Evolutionary conservation across 2,888 invertebrate species (phyloP).

Genomic region (Drosophila mercatorum): DNA sequence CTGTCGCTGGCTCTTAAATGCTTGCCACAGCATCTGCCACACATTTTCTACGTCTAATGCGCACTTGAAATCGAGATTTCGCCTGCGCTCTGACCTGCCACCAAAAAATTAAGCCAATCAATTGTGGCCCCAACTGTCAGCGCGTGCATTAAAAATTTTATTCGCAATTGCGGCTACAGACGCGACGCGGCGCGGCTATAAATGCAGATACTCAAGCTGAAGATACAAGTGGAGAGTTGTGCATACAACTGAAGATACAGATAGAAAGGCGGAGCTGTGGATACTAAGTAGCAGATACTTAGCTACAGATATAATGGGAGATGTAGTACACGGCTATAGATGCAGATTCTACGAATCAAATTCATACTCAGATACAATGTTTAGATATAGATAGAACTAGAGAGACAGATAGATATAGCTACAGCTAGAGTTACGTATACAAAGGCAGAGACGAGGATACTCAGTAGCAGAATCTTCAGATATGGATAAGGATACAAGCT

Average conservation of each 20-base stretch:
- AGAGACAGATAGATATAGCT: too few relatives aligned
- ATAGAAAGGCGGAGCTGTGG: background rate
- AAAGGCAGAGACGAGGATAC: too few relatives aligned
- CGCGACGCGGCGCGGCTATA: slow-evolving; percentile 11
- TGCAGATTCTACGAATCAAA: background rate
- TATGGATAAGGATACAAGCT: too few relatives aligned
- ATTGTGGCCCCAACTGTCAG: slow-evolving; percentile 55
- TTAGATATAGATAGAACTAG: too few relatives aligned
- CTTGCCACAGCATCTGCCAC: slow-evolving; percentile 29
- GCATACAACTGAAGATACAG: background rate
- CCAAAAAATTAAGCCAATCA: slow-evolving; percentile 61
- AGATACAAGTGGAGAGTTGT: slow-evolving; percentile 7
- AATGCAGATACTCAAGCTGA: slow-evolving; percentile 1
- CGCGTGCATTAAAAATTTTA: slow-evolving; percentile 69
- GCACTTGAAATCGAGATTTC: slow-evolving; percentile 43
- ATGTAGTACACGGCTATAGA: background rate
- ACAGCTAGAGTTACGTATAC: background rate
- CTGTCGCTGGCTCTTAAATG: background rate
- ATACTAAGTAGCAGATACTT: background rate
- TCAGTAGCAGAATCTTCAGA: too few relatives aligned
- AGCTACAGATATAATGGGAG: background rate
- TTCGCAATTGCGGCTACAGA: slow-evolving; percentile 54
- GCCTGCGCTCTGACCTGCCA: slow-evolving; percentile 23
- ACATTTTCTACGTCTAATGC: slow-evolving; percentile 42
- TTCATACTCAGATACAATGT: too few relatives aligned